phyloP scores from a whole-genome alignment of 2,113 vertebrate genomes.

The Barbus barbus region DNA sequence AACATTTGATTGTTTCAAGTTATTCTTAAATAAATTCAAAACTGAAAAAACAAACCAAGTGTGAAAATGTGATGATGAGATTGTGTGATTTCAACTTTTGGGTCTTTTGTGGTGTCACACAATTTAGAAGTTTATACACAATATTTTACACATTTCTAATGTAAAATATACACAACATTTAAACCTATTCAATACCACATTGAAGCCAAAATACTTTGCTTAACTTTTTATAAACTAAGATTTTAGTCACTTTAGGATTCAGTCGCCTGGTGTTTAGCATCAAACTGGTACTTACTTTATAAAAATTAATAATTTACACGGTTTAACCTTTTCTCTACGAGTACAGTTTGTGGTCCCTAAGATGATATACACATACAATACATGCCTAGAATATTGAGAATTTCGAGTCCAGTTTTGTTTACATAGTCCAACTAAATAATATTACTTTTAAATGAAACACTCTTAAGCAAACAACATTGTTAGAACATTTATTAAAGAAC shows the following conservation, averaged over 20 bases:
- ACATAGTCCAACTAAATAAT: not conserved
- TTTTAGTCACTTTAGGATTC: not conserved
- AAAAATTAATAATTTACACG: not conserved
- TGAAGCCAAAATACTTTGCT: not conserved
- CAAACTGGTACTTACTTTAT: not conserved
- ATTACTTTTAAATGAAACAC: not conserved
- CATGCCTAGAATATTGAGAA: not conserved
- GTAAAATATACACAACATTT: not conserved
- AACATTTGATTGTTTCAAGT: conserved; percentile 57
- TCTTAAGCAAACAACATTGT: not conserved
- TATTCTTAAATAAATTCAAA: conserved; percentile 71
- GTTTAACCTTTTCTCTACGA: not conserved
- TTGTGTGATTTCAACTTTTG: not conserved
- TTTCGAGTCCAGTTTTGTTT: not conserved
- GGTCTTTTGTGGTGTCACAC: not conserved
- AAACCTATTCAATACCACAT: not conserved
- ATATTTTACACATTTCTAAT: not conserved
- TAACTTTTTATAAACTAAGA: not conserved
- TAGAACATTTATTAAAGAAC: conserved; percentile 25
- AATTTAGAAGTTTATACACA: not conserved
- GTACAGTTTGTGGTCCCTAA: not conserved
- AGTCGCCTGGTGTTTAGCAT: not conserved
- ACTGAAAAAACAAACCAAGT: conserved; percentile 69
- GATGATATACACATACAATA: not conserved
- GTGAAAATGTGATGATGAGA: conserved; percentile 72